Conservation (phyloP, 1,140 invertebrate species). For the Scylla paramamosain region DNA sequence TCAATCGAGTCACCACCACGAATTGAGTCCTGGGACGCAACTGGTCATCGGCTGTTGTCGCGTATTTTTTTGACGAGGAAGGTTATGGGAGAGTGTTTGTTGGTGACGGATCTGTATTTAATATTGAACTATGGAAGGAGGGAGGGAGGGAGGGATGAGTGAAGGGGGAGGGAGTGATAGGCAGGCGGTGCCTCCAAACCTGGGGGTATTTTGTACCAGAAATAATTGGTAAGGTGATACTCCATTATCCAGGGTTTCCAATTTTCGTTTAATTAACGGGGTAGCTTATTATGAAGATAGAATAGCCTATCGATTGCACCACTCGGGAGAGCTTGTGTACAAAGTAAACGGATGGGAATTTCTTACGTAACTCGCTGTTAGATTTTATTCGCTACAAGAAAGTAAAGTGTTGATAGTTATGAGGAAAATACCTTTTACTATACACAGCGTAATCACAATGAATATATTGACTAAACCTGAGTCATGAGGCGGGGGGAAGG, state of each 20-base stretch:
- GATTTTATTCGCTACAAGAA: neutral
- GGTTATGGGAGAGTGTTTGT: neutral
- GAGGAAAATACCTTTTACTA: too few species aligned
- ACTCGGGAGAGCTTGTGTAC: neutral
- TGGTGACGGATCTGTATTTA: neutral
- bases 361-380: neutral
- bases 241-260: conserved; percentile 52
- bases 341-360: neutral
- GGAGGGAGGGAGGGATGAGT: neutral
- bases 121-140: neutral
- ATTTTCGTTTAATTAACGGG: conserved; percentile 52
- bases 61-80: neutral
- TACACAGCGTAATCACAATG: too few species aligned
- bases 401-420: neutral
- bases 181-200: neutral
- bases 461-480: too few species aligned
- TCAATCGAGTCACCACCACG: neutral
- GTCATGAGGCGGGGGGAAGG: too few species aligned
- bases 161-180: neutral
- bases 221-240: conserved; percentile 70
- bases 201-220: conserved; percentile 27
- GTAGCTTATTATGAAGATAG: conserved; percentile 48
- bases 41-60: neutral
- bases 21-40: neutral
- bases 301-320: conserved; percentile 36